Evolutionary conservation across 2,797 vertebrate species (phyloP), one percentile per base, ranked within the genome.

Genomic region (Gorsachius magnificus): DNA sequence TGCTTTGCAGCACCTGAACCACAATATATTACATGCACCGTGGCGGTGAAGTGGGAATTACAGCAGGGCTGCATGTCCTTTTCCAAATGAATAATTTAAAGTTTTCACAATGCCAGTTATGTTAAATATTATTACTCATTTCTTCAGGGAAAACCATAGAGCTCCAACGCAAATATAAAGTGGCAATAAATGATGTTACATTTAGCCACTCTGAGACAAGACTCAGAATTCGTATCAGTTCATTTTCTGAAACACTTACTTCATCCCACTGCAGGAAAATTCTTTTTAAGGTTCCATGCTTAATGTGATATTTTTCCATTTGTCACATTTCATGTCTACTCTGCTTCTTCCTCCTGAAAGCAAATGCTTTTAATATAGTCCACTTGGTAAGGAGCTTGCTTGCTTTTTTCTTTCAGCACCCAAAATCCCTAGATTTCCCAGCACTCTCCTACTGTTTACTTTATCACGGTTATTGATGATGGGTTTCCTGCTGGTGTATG

Each of bases 41-140:
- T 95, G 94, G 92, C 76, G 77, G 91, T 46, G 78, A 96, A 97
- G 60, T 83, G 94, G 94, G 95, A 95, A 89, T 97, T 96, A 83
- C 46, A 89, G 85, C 89, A 84, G 83, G 91, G 92, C 28, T 96
- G 68, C 85, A 81, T 97, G 93, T 94, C 96, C 96, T 97, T 97
- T 92, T 89, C 16, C 56, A 90, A 87, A 96, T 97, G 96, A 98
- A 98, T 98, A 97, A 98, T 98, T 98, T 92, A 98, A 96, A 94
- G 80, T 96, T 95, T 97, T 96, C 96, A 94, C 96, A 97, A 91
- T 95, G 96, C 91, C 93, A 91, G 89, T 97, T 97, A 97, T 76
- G 93, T 96, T 97, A 97, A 98, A 97, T 97, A 96, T 96, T 96
- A 96, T 95, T 97, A 93, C 84, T 97, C 71, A 78, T 95, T 96